Percentiles rank a stretch among this genome's conserved stretches.
Evolutionary conservation across 1,140 invertebrate genomes (phyloP).

Genomic region (Ips nitidus): DNA sequence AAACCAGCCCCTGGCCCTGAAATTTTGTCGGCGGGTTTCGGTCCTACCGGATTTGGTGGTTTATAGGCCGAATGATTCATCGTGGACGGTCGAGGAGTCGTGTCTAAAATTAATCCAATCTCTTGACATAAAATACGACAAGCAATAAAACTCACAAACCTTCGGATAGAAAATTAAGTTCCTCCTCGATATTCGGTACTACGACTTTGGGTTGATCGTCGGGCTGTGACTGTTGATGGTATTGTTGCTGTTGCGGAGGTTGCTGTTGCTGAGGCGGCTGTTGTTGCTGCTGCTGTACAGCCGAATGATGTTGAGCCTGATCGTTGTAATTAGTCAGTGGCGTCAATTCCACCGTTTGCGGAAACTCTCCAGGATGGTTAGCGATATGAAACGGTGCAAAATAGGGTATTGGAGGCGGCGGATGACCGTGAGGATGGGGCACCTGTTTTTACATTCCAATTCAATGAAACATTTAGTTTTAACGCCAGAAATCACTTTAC

Average conservation of each 20-base stretch:
- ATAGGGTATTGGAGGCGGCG: conserved; percentile 62
- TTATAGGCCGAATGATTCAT: conserved; percentile 40
- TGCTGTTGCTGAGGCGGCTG: conserved; percentile 36
- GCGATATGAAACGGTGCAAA: conserved; percentile 69
- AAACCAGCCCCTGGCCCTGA: conserved; percentile 72
- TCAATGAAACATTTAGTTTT: background rate
- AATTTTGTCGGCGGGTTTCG: conserved; percentile 54
- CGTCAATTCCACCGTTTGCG: conserved; percentile 66
- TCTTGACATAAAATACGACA: no score
- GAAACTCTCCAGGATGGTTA: conserved; percentile 63
- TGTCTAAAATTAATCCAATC: conserved; percentile 34
- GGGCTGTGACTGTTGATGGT: conserved; percentile 52
- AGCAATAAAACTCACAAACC: conserved; percentile 46
- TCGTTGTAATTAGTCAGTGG: conserved; percentile 62
- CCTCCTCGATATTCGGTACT: conserved; percentile 83
- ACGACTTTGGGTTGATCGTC: conserved; percentile 78
- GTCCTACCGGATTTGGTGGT: conserved; percentile 35
- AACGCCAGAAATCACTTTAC: no score
- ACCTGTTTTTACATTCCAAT: conserved; percentile 45
- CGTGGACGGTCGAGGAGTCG: conserved; percentile 41
- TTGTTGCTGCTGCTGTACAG: conserved; percentile 40
- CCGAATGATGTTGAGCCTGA: conserved; percentile 35
- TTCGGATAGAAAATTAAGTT: conserved; percentile 73
- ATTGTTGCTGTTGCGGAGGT: conserved; percentile 45
- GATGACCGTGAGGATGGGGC: conserved; percentile 62